Percentiles rank a stretch among this genome's conserved stretches.
Conservation (phyloP, 1,140 invertebrate genomes). For the Neuroterus valhalla region DNA sequence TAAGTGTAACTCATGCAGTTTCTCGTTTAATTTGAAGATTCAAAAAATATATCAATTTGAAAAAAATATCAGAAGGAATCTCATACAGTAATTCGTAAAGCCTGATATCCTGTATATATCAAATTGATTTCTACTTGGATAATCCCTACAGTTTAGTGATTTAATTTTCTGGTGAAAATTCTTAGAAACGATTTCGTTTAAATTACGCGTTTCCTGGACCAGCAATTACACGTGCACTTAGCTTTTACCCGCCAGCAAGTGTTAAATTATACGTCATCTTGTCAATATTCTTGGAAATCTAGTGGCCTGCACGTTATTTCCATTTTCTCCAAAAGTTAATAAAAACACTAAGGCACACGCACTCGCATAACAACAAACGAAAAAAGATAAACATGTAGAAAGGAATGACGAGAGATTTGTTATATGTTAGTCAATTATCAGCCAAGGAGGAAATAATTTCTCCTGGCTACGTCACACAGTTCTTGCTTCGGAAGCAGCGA, state of each 20-base stretch:
- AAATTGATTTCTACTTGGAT: no score
- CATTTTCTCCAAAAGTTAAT: conserved; percentile 3
- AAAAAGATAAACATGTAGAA: not conserved
- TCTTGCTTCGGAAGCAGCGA: conserved; percentile 14
- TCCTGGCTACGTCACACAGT: conserved; percentile 16
- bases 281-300: conserved; percentile 13
- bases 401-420: not conserved
- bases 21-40: no score
- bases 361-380: conserved; percentile 22
- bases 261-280: not conserved
- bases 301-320: conserved; percentile 1
- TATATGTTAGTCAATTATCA: conserved; percentile 24
- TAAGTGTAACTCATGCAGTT: no score
- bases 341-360: conserved; percentile 6
- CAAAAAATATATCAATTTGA: no score
- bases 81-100: no score
- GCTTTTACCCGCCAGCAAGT: conserved; percentile 12
- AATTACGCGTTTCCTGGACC: not conserved
- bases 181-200: not conserved
- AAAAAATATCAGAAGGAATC: no score
- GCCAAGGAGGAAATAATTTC: conserved; percentile 7
- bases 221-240: conserved; percentile 1
- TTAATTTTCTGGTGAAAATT: not conserved
- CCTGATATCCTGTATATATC: no score
- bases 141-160: no score